Conservation (phyloP, 2,113 vertebrate genomes). For the Dolichotis patagonum region DNA sequence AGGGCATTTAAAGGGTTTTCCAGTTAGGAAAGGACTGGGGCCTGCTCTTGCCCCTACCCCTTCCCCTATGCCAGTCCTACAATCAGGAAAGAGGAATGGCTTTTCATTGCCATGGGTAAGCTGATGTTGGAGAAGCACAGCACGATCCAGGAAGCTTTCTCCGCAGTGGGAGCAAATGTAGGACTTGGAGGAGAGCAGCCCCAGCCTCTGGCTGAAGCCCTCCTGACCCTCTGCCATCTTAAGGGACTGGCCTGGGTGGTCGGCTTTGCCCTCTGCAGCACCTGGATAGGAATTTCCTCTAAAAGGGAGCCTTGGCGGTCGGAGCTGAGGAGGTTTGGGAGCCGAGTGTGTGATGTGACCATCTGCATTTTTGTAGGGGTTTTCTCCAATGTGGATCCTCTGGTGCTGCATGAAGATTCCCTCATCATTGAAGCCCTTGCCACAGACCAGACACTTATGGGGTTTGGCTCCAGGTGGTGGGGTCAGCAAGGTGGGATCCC, state of each 20-base stretch:
- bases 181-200: slow-evolving; percentile 75
- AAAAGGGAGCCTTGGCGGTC: slow-evolving; percentile 73
- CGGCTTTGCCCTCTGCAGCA: slow-evolving; percentile 63
- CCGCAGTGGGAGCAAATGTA: slow-evolving; percentile 83
- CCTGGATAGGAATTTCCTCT: slow-evolving; percentile 75
- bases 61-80: slow-evolving; percentile 68
- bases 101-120: slow-evolving; percentile 77
- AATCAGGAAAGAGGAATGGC: slow-evolving; percentile 68
- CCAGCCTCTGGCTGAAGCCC: slow-evolving; percentile 70
- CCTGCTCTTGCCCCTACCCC: slow-evolving; percentile 57
- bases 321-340: slow-evolving; percentile 67
- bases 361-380: slow-evolving; percentile 78
- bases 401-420: slow-evolving; percentile 81
- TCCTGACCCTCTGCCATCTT: slow-evolving; percentile 81
- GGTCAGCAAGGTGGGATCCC: slow-evolving; percentile 71
- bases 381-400: slow-evolving; percentile 78
- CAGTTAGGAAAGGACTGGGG: slow-evolving; percentile 74
- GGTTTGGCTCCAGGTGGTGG: slow-evolving; percentile 77
- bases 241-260: slow-evolving; percentile 68
- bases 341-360: slow-evolving; percentile 46
- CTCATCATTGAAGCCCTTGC: slow-evolving; percentile 79
- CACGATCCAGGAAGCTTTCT: slow-evolving; percentile 81
- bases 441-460: slow-evolving; percentile 82
- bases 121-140: slow-evolving; percentile 79
- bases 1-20: slow-evolving; percentile 81